Conservation (phyloP, 1,140 invertebrate species). For the Drosophila willistoni region DNA sequence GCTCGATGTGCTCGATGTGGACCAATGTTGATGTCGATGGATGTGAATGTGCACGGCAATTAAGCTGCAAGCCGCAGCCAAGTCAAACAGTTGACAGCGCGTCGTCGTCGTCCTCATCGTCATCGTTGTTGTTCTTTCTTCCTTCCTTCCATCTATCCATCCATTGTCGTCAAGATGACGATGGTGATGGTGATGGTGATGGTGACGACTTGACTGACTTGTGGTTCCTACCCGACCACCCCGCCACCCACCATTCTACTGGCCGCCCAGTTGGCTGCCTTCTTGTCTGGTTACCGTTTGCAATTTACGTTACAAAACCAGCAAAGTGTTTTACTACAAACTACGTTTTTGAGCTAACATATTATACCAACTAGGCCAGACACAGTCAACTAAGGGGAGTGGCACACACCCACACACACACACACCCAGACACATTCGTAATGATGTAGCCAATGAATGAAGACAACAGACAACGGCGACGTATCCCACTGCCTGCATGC, state of each 20-base stretch:
- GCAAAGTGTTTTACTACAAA: conserved; percentile 43
- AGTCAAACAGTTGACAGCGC: conserved; percentile 41
- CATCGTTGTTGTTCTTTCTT: too few relatives aligned
- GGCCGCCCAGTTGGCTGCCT: too few relatives aligned
- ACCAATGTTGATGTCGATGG: neutral
- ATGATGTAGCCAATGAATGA: conserved; percentile 11
- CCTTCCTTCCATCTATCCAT: neutral
- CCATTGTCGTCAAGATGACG: conserved; percentile 33
- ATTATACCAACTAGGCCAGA: conserved; percentile 8
- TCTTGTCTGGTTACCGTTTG: conserved; percentile 17
- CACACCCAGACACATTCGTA: conserved; percentile 1
- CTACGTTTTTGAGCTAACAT: conserved; percentile 7
- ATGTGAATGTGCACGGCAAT: conserved; percentile 40
- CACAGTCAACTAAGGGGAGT: neutral
- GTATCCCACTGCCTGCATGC: neutral
- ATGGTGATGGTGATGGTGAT: neutral
- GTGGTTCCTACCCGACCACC: neutral
- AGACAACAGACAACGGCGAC: neutral
- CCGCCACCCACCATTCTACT: too few relatives aligned
- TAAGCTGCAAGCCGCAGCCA: conserved; percentile 44
- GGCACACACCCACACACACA: conserved; percentile 18
- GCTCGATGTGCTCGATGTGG: neutral
- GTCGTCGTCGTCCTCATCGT: neutral
- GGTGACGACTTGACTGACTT: conserved; percentile 14
- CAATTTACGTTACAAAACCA: conserved; percentile 30